These are phyloP conservation scores for Nestor notabilis DNA, from an alignment of 2,113 vertebrate genomes.

Conservation along the genomic window DNA sequence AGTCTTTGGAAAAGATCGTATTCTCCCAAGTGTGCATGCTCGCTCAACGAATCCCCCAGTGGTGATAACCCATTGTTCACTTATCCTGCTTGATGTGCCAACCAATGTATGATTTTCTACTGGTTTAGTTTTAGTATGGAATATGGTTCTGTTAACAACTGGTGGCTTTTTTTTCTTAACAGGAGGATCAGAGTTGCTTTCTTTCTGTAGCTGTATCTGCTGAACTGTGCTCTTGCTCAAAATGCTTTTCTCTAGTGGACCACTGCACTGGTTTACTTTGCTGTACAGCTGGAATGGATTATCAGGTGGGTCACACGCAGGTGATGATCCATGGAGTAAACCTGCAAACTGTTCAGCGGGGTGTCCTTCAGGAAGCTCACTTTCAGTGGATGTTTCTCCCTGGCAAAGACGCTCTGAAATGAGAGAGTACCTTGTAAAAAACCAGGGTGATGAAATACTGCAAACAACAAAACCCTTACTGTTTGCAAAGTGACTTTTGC, in stretches of 20 bases:
- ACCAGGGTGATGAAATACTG: background rate
- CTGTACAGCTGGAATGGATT: constrained; percentile 91
- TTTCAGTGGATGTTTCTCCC: constrained; percentile 66
- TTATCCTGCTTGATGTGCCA: constrained; percentile 66
- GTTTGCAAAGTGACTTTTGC: background rate
- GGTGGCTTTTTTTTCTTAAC: constrained; percentile 86
- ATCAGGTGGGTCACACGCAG: constrained; percentile 90
- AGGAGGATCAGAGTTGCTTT: constrained; percentile 59
- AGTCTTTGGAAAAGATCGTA: constrained; percentile 89
- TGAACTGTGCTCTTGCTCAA: constrained; percentile 69
- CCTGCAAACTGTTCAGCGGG: constrained; percentile 91
- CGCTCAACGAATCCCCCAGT: constrained; percentile 86
- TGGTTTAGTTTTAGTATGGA: constrained; percentile 88
- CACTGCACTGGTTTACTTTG: constrained; percentile 64
- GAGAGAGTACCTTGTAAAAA: background rate
- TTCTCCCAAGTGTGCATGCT: constrained; percentile 92
- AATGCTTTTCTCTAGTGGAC: constrained; percentile 58
- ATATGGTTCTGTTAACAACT: constrained; percentile 92
- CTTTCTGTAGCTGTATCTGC: constrained; percentile 61
- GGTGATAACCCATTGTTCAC: constrained; percentile 73
- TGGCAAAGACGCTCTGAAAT: constrained; percentile 72
- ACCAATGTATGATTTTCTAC: constrained; percentile 73
- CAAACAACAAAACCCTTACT: background rate
- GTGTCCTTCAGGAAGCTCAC: constrained; percentile 84
- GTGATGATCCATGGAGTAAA: constrained; percentile 94